Percentiles rank a stretch among this genome's conserved stretches.
Conservation (phyloP, 2,113 vertebrate species). For the Ciconia stormi region DNA sequence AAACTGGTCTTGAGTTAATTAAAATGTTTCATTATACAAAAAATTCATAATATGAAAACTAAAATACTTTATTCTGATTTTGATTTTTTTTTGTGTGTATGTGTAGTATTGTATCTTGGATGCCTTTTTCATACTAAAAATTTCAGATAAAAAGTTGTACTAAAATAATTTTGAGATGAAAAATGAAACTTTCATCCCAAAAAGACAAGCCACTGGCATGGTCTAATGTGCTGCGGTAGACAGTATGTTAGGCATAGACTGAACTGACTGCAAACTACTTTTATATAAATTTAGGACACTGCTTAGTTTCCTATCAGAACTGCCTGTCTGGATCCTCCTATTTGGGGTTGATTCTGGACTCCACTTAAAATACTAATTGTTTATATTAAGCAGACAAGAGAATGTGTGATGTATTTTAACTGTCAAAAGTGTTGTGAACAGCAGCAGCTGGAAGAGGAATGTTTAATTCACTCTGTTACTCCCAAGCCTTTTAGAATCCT, state of each 20-base stretch:
- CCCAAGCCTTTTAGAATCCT: constrained; percentile 47
- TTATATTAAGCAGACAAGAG: constrained; percentile 78
- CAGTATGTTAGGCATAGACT: neutral
- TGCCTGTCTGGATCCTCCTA: constrained; percentile 68
- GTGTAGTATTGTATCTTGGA: neutral
- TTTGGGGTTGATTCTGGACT: constrained; percentile 73
- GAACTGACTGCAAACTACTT: constrained; percentile 41
- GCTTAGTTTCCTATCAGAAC: constrained; percentile 70
- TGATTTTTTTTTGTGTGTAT: neutral
- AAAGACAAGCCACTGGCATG: neutral
- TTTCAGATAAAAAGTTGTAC: neutral
- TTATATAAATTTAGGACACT: constrained; percentile 63
- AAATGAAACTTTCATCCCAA: neutral
- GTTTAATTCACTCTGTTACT: constrained; percentile 34
- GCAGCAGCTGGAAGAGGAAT: constrained; percentile 76
- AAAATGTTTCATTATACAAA: neutral
- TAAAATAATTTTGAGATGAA: neutral
- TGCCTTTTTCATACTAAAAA: neutral
- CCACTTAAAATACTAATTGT: constrained; percentile 80
- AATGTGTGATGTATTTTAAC: constrained; percentile 81
- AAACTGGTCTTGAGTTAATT: neutral
- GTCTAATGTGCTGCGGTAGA: neutral
- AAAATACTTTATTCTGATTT: neutral
- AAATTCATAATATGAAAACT: neutral
- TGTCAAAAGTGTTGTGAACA: constrained; percentile 81